Evolutionary conservation across 2,888 invertebrate species (phyloP).

Genomic region (Melanostoma mellinum): DNA sequence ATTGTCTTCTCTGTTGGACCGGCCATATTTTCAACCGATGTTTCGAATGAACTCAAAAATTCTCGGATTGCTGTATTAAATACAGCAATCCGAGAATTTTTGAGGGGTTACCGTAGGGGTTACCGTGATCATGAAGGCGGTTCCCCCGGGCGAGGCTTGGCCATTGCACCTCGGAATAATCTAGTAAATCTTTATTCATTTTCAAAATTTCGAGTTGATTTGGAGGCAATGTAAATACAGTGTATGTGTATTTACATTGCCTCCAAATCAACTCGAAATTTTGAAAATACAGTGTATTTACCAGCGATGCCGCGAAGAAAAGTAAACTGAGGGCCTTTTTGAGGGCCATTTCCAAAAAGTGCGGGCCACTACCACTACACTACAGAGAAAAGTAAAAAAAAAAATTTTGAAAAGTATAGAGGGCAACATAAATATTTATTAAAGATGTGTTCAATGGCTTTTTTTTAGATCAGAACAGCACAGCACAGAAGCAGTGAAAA

Average conservation of each 20-base stretch:
- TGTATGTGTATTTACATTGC: constrained; percentile 62
- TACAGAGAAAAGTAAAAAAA: too few relatives aligned
- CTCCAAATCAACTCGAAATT: constrained; percentile 69
- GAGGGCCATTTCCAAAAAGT: too few relatives aligned
- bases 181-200: too few relatives aligned
- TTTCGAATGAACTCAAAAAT: constrained; percentile 30
- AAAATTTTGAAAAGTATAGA: too few relatives aligned
- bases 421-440: too few relatives aligned
- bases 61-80: constrained; percentile 50
- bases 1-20: too few relatives aligned
- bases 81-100: constrained; percentile 41
- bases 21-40: constrained; percentile 61
- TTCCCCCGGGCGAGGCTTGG: constrained; percentile 58
- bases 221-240: constrained; percentile 62
- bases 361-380: too few relatives aligned
- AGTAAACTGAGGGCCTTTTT: too few relatives aligned
- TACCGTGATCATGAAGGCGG: constrained; percentile 63
- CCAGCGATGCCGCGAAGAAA: too few relatives aligned
- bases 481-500: too few relatives aligned
- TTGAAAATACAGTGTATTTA: constrained; percentile 72
- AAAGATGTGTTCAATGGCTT: too few relatives aligned
- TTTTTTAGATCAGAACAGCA: too few relatives aligned
- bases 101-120: constrained; percentile 63
- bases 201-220: constrained; percentile 71
- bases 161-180: constrained; percentile 62